Evolutionary conservation across 2,113 vertebrate species (phyloP), one percentile per base, ranked within the genome.

Genomic region (Nibea coibor): DNA sequence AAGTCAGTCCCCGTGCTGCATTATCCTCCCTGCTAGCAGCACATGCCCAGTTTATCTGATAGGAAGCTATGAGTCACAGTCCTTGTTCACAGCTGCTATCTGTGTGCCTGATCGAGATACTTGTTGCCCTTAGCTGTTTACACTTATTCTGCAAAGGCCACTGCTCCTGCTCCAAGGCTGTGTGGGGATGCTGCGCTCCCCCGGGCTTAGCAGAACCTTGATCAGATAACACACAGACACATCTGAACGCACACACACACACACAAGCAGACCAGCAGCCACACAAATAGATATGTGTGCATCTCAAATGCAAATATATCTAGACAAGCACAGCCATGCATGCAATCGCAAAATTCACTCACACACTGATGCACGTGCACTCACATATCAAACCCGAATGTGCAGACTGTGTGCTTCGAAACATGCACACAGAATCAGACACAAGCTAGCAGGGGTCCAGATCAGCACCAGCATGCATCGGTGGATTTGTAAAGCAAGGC

Each of bases 41-140:
- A 58, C 81, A 83, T 93, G 88, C 89, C 73, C 76, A 53, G 56
- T 84, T 87, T 91, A 90, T 91, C 86, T 93, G 89, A 89, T 87
- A 58, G 72, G 78, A 93, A 83, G 81, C 82, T 67, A 78, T 87
- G 84, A 91, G 79, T 88, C 80, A 69, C 51, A 82, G 35, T 80
- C 64, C 72, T 87, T 87, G 88, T 93, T 92, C 86, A 71, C 78
- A 79, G 76, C 58, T 77, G 65, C 83, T 92, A 93, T 93, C 92
- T 95, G 88, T 89, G 66, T 76, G 67, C 71, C 69, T 78, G 85
- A 93, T 94, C 88, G 14, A 89, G 80, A 89, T 74, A 78, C 83
- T 84, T 91, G 72, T 54, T 81, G 91, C 90, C 81, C 73, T 76
- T 74, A 85, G 91, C 92, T 95, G 91, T 94, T 95, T 96, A 92